phyloP scores from a whole-genome alignment of 1,140 invertebrate genomes.

The Yoshiicerus persimilis region DNA sequence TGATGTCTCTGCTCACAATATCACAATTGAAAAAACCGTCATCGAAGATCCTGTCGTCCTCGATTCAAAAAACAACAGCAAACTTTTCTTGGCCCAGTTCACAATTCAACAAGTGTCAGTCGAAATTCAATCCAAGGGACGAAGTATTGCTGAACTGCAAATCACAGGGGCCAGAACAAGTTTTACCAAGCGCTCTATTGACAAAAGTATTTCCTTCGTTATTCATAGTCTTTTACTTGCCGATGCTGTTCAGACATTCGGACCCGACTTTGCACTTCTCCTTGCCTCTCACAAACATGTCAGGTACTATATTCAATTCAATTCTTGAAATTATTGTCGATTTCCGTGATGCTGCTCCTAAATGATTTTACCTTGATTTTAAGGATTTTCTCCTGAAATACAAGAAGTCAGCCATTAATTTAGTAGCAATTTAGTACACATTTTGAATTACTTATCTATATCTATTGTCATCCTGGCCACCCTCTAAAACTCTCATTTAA shows the following conservation, averaged over 20 bases:
- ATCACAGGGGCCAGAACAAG: slow-evolving; percentile 77
- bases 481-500: too few relatives aligned
- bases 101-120: slow-evolving; percentile 45
- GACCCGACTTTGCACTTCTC: slow-evolving; percentile 89
- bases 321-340: too few relatives aligned
- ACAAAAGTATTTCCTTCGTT: slow-evolving; percentile 75
- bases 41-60: background rate
- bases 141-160: slow-evolving; percentile 85
- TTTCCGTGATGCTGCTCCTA: too few relatives aligned
- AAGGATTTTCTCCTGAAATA: too few relatives aligned
- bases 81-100: slow-evolving; percentile 68
- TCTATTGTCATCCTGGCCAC: too few relatives aligned
- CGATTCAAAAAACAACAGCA: slow-evolving; percentile 54
- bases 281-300: slow-evolving; percentile 92
- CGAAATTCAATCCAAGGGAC: slow-evolving; percentile 69
- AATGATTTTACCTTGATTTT: too few relatives aligned
- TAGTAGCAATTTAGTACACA: too few relatives aligned
- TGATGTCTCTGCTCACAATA: background rate
- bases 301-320: slow-evolving; percentile 63
- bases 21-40: background rate
- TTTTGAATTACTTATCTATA: too few relatives aligned
- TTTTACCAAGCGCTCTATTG: slow-evolving; percentile 69
- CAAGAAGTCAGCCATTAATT: too few relatives aligned
- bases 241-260: slow-evolving; percentile 92
- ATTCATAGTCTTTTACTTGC: slow-evolving; percentile 89